Percentiles rank a stretch among this genome's conserved stretches.
phyloP scores from a whole-genome alignment of 2,797 vertebrate species.

The Sternotherus odoratus region DNA sequence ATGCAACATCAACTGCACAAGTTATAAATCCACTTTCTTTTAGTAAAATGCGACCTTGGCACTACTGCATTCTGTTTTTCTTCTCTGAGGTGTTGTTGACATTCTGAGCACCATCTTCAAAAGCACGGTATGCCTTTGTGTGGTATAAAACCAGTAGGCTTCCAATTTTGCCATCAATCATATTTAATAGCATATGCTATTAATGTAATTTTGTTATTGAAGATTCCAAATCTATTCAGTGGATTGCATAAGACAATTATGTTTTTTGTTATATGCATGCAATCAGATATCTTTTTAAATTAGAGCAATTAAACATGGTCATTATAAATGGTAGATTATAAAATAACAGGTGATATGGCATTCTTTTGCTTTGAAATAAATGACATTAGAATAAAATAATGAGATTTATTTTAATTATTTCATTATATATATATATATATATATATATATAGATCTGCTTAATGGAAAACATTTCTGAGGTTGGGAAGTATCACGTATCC shows the following conservation, averaged over 20 bases:
- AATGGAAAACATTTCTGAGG: slow-evolving; percentile 11
- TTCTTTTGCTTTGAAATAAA: slow-evolving; percentile 73
- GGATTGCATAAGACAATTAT: slow-evolving; percentile 83
- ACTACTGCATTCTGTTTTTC: slow-evolving; percentile 50
- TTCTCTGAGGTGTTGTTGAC: slow-evolving; percentile 74
- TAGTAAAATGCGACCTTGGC: slow-evolving; percentile 34
- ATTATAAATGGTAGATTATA: slow-evolving; percentile 80
- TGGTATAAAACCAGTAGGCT: slow-evolving; percentile 78
- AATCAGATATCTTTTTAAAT: slow-evolving; percentile 80
- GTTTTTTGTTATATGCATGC: slow-evolving; percentile 78
- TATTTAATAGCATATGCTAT: slow-evolving; percentile 86
- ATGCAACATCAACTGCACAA: not conserved
- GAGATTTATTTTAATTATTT: slow-evolving; percentile 67
- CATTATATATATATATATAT: slow-evolving; percentile 34
- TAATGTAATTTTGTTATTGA: slow-evolving; percentile 86
- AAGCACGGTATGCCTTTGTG: slow-evolving; percentile 76
- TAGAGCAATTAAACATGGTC: slow-evolving; percentile 78
- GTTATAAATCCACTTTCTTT: slow-evolving; percentile 31
- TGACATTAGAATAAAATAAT: slow-evolving; percentile 51
- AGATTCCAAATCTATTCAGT: slow-evolving; percentile 83
- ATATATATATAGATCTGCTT: slow-evolving; percentile 27
- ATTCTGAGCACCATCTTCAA: slow-evolving; percentile 74
- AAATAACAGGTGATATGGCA: slow-evolving; percentile 73
- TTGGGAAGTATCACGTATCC: not conserved
- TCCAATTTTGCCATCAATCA: slow-evolving; percentile 86